A percentile compares a stretch with the other conserved stretches of the same genome.
Evolutionary conservation across 2,888 invertebrate species (phyloP).

Genomic region (Pantelozetes paolii): DNA sequence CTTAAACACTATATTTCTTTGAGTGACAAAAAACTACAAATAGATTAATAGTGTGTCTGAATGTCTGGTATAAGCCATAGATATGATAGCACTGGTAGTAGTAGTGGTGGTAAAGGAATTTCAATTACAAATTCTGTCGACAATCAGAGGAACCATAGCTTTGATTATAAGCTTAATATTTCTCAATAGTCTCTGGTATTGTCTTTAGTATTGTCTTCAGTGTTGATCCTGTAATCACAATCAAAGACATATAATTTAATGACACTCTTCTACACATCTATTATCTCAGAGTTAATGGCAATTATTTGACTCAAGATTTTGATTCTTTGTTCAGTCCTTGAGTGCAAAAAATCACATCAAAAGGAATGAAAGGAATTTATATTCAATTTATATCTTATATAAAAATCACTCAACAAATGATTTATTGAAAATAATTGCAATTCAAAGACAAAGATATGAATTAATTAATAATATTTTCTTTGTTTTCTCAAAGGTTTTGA

Average conservation of each 20-base stretch:
- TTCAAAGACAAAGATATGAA: too few relatives aligned
- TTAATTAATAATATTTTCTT: too few relatives aligned
- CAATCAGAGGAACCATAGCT: too few relatives aligned
- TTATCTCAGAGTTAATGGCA: slow-evolving; percentile 26
- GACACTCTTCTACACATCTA: slow-evolving; percentile 11
- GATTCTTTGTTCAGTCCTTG: not conserved
- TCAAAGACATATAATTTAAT: slow-evolving; percentile 14
- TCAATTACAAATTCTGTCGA: slow-evolving; percentile 28
- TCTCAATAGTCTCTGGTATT: not conserved
- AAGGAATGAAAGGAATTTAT: not conserved
- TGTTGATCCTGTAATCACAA: slow-evolving; percentile 7
- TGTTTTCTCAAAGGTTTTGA: too few relatives aligned
- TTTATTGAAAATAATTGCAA: too few relatives aligned
- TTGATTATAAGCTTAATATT: too few relatives aligned
- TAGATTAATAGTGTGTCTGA: slow-evolving; percentile 13
- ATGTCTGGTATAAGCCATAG: not conserved
- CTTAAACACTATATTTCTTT: slow-evolving; percentile 2
- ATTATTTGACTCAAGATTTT: not conserved
- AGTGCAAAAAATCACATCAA: slow-evolving; percentile 1
- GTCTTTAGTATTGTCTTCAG: slow-evolving; percentile 15
- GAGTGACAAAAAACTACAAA: not conserved
- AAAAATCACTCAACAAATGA: too few relatives aligned
- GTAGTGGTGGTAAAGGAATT: slow-evolving; percentile 19
- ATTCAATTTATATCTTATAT: too few relatives aligned
- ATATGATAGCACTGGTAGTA: not conserved